Conservation (phyloP, 1,140 invertebrate species). For the Patella vulgata region DNA sequence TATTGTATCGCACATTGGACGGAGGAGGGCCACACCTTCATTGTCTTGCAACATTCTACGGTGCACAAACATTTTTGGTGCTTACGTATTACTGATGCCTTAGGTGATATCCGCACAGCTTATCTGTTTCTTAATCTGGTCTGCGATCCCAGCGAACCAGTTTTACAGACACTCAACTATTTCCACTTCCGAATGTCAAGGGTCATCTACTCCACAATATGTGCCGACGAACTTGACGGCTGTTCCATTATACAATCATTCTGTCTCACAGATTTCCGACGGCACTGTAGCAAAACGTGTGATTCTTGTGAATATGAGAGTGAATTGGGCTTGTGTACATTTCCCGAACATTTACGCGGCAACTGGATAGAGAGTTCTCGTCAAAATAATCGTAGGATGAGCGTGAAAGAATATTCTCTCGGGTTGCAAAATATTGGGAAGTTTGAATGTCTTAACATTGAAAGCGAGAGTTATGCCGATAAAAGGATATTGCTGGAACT, state of each 20-base stretch:
- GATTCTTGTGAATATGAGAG: slow-evolving; percentile 26
- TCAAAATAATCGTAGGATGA: slow-evolving; percentile 6
- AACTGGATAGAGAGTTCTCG: slow-evolving; percentile 36
- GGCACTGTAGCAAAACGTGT: slow-evolving; percentile 43
- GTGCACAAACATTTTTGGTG: slow-evolving; percentile 31
- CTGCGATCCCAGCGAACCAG: slow-evolving; percentile 38
- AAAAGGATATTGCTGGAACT: slow-evolving; percentile 36
- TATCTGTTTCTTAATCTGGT: slow-evolving; percentile 42
- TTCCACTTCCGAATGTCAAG: slow-evolving; percentile 30
- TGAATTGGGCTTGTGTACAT: slow-evolving; percentile 35
- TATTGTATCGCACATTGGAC: slow-evolving; percentile 49
- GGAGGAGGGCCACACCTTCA: slow-evolving; percentile 36
- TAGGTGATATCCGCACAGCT: slow-evolving; percentile 36
- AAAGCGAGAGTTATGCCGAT: slow-evolving; percentile 26
- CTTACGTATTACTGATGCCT: slow-evolving; percentile 31
- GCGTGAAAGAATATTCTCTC: slow-evolving; percentile 26
- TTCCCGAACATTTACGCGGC: slow-evolving; percentile 39
- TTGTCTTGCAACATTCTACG: slow-evolving; percentile 35
- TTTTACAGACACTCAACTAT: slow-evolving; percentile 32
- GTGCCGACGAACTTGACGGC: slow-evolving; percentile 39
- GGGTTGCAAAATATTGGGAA: slow-evolving; percentile 8
- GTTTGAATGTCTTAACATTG: slow-evolving; percentile 28
- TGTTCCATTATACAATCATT: slow-evolving; percentile 11
- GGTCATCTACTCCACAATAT: slow-evolving; percentile 40
- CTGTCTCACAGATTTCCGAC: slow-evolving; percentile 13